Evolutionary conservation across 1,140 invertebrate species (phyloP), one percentile per base, ranked within the genome.

Genomic region (Brachionus asplanchnoidis): DNA sequence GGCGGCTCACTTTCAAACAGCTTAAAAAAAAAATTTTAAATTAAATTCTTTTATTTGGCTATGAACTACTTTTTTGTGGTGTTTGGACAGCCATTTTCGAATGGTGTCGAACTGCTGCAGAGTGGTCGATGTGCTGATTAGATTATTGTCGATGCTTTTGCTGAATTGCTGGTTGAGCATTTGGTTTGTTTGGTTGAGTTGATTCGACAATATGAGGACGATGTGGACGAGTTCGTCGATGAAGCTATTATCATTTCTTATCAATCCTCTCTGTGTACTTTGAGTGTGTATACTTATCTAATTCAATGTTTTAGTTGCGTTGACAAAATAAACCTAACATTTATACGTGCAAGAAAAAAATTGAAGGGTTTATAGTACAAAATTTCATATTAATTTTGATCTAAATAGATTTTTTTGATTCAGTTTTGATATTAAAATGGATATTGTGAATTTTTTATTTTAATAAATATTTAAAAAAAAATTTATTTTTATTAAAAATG

Each of bases 51-150:
- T 26, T 1, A 17, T 8, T 42, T 40, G n/a, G n/a, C 42, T 2
- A 42, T 26, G 23, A 77, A 11, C 7, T 50, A 77, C 73, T 77
- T 77, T 82, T 68, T 68, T 60, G 36, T 82, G 79, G 12, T 82
- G 23, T 40, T 82, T 82, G 11, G 53, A 42, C 42, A 82, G 20
- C 79, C 79, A 82, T 82, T 82, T 82, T 44, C 79, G 23, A 17
- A 82, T 82, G 23, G 50, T 65, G 26, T 82, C 79, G 7, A 82
- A 68, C 23, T 82, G 79, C 32, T 82, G 79, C 12, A 50, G 32
- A 14, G 20, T 77, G 20, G 73, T 50, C 20, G 73, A 77, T 77
- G 73, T 53, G 32, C 46, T 77, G 14, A 77, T 77, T 7, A 77
- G 46, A 77, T 77, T 77, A 26, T 42, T 44, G 40, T 73, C 68